Evolutionary conservation across 2,888 invertebrate species (phyloP).

Genomic region (Arge pagana): DNA sequence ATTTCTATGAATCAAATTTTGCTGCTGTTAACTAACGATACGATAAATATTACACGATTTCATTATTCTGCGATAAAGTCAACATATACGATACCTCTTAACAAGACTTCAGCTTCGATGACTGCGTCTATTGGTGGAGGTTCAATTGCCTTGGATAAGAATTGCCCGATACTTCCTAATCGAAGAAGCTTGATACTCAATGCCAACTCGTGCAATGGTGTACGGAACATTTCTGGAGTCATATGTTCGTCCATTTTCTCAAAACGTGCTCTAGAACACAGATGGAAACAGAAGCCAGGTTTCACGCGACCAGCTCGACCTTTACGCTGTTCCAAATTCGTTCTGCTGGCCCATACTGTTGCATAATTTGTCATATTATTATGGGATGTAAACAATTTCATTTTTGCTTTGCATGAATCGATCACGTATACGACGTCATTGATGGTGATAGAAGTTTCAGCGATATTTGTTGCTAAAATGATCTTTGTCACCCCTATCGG

Average conservation of each 20-base stretch:
- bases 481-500: slow-evolving; percentile 87
- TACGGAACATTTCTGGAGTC: slow-evolving; percentile 97
- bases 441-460: slow-evolving; percentile 97
- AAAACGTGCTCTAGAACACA: slow-evolving; percentile 80
- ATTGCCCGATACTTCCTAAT: slow-evolving; percentile 90
- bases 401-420: slow-evolving; percentile 95
- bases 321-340: slow-evolving; percentile 92
- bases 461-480: slow-evolving; percentile 96
- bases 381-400: slow-evolving; percentile 96
- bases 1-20: slow-evolving; percentile 68
- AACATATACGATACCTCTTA: too few species aligned
- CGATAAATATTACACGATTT: neutral
- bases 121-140: slow-evolving; percentile 98
- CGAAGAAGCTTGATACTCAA: slow-evolving; percentile 88
- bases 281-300: slow-evolving; percentile 91
- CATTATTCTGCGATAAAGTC: slow-evolving; percentile 1
- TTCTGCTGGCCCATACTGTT: slow-evolving; percentile 93
- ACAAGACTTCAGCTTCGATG: slow-evolving; percentile 90
- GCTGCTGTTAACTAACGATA: too few species aligned
- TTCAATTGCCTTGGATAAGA: slow-evolving; percentile 93
- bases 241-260: slow-evolving; percentile 82
- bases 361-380: slow-evolving; percentile 99
- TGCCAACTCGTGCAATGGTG: slow-evolving; percentile 93
- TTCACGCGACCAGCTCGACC: slow-evolving; percentile 96
- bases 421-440: slow-evolving; percentile 98